Evolutionary conservation across 2,797 vertebrate genomes (phyloP).

Genomic region (Siniperca scherzeri): DNA sequence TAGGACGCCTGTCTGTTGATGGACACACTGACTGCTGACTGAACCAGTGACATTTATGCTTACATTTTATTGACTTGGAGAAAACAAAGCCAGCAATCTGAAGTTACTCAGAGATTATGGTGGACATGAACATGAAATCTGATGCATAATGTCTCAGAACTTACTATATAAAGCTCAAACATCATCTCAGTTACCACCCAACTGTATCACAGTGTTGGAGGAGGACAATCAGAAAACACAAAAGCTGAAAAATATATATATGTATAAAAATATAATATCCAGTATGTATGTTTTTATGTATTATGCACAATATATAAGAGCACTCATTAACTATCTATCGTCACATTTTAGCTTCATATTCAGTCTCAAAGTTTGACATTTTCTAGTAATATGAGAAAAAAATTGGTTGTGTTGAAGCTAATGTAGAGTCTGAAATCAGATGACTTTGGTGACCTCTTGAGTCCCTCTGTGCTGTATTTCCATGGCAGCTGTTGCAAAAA

Average conservation of each 20-base stretch:
- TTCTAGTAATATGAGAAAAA: not conserved
- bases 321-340: not conserved
- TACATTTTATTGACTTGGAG: not conserved
- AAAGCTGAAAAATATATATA: not conserved
- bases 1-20: not conserved
- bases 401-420: not conserved
- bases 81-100: not conserved
- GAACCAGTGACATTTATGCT: not conserved
- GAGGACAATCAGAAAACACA: not conserved
- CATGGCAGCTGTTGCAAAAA: conserved; percentile 29
- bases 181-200: not conserved
- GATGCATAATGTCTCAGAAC: not conserved
- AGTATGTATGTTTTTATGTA: not conserved
- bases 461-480: not conserved
- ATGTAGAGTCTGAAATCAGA: conserved; percentile 10
- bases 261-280: not conserved
- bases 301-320: not conserved
- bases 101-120: not conserved
- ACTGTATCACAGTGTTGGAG: not conserved
- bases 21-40: not conserved
- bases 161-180: not conserved
- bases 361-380: not conserved
- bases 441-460: not conserved
- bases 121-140: conserved; percentile 1
- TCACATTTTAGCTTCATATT: not conserved